These are phyloP conservation scores for Hyles vespertilio DNA, from an alignment of 1,140 invertebrate genomes.

Conservation along the genomic window DNA sequence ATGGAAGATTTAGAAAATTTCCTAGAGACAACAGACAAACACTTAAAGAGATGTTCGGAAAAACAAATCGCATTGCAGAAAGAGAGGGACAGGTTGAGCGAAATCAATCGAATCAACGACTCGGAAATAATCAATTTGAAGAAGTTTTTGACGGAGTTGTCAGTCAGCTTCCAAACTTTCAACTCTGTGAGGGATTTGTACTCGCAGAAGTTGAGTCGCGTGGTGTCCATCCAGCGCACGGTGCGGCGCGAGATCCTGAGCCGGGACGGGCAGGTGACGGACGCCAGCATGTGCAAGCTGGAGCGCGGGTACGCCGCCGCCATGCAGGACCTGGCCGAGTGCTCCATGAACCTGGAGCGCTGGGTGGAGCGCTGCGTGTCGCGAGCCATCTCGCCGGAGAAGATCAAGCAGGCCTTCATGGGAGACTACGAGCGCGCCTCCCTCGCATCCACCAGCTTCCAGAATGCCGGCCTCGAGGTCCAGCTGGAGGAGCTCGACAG, in stretches of 20 bases:
- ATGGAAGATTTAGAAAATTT: conserved; percentile 68
- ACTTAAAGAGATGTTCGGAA: conserved; percentile 52
- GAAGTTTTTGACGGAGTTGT: conserved; percentile 61
- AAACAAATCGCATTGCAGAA: conserved; percentile 57
- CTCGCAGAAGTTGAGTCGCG: conserved; percentile 49
- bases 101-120: conserved; percentile 60
- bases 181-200: conserved; percentile 59
- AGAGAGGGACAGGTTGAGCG: conserved; percentile 52
- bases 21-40: conserved; percentile 61
- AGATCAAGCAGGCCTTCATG: conserved; percentile 56
- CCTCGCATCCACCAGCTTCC: conserved; percentile 39
- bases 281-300: conserved; percentile 45
- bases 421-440: conserved; percentile 44
- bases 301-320: conserved; percentile 53
- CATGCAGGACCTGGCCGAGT: conserved; percentile 60
- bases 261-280: conserved; percentile 45
- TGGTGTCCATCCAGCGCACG: conserved; percentile 55
- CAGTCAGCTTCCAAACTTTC: conserved; percentile 55
- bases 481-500: conserved; percentile 56
- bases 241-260: conserved; percentile 55
- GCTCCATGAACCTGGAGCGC: conserved; percentile 49
- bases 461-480: conserved; percentile 51
- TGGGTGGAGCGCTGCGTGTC: conserved; percentile 54
- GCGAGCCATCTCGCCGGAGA: conserved; percentile 48
- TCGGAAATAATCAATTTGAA: conserved; percentile 60